Base-by-base conservation (phyloP, 2,888 invertebrate genomes). In the Phlogophora meticulosa region DNA sequence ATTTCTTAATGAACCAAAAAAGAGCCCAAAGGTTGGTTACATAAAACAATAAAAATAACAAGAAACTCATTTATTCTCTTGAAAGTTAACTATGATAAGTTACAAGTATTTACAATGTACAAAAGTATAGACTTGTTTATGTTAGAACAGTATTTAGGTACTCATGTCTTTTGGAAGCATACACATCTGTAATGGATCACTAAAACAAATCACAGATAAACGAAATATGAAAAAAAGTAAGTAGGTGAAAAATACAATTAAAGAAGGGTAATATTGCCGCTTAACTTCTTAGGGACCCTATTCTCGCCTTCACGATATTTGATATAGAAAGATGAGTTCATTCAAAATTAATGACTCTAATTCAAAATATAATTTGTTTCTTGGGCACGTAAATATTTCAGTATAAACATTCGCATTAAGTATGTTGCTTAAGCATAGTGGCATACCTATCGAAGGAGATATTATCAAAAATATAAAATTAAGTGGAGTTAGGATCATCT, bases 61-160 rank as follows among this genome's bases (percentile, higher is more conserved):
- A 76, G 80, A 75, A 79, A 59, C 58, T 81, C 57, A 45, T 64
- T 68, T 77, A 64, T 52, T 72, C 59, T 64, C 68, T 65, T 77
- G 62, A 71, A 61, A 69, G 53, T 68, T 58, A 61, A 61, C 58
- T 72, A 65, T 46, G 42, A 59, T 76, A 80, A 72, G 58, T 71
- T 78, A 80, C 43, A 66, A 45, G 43, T 80, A 78, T 63, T 76
- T 80, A 80, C 66, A 78, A 80, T 71, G 57, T 72, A 63, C 66
- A 80, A 76, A 62, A 63, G 45, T 76, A 36, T 24, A 55, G 32
- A 66, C 28, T 61, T 20, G 13, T n/a, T 20, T 34, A 42, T 36
- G 20, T 40, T 62, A 17, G 13, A 38, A 57, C 78, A 38, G n/a
- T 58, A 22, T 4, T 28, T 4, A 28, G n/a, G n/a, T n/a, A 43